Conservation (phyloP, 2,888 invertebrate genomes). For the Nowickia ferox region DNA sequence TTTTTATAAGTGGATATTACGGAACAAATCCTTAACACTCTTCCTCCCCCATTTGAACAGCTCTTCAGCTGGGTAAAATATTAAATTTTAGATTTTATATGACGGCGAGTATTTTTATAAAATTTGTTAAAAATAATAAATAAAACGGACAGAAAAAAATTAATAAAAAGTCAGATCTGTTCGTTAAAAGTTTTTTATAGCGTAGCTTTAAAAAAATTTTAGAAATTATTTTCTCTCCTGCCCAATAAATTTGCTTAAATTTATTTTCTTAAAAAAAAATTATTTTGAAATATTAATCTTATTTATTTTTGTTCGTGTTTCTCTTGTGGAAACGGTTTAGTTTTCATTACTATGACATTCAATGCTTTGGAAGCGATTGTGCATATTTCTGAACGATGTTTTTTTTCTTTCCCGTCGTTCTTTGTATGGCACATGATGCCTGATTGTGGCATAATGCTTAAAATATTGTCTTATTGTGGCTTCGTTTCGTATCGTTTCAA, state of each 20-base stretch:
- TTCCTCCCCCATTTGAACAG: no score
- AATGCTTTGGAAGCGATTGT: constrained; percentile 45
- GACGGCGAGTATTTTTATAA: no score
- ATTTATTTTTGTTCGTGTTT: constrained; percentile 17
- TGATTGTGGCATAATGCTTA: constrained; percentile 49
- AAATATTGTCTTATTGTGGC: constrained; percentile 20
- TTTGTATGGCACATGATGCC: constrained; percentile 43
- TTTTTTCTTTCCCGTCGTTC: not conserved
- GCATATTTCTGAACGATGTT: constrained; percentile 12
- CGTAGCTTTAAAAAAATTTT: no score
- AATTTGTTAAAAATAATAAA: no score
- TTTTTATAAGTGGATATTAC: no score
- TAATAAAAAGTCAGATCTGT: not conserved
- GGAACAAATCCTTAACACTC: no score
- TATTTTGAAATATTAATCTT: constrained; percentile 61
- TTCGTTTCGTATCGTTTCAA: constrained; percentile 32
- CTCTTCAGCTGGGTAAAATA: no score
- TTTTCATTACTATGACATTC: constrained; percentile 39
- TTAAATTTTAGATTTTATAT: no score
- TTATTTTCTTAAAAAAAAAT: constrained; percentile 20
- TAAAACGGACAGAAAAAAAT: not conserved
- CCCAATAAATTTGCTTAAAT: constrained; percentile 20
- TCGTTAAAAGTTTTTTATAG: no score
- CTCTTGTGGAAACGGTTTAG: constrained; percentile 35
- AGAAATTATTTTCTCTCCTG: not conserved